phyloP scores from a whole-genome alignment of 2,113 vertebrate species.

The Platichthys stellatus region DNA sequence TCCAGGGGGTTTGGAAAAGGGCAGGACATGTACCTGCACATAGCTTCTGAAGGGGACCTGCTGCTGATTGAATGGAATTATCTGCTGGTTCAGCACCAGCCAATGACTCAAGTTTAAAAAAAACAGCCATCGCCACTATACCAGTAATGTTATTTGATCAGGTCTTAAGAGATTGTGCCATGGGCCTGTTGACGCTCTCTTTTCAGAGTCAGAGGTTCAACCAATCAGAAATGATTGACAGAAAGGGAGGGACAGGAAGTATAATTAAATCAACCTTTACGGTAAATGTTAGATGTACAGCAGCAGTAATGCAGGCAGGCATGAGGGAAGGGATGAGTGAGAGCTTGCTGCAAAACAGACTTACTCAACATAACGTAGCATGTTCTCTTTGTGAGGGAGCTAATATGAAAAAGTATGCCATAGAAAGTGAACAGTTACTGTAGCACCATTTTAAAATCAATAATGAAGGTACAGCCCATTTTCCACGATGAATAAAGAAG shows the following conservation, averaged over 20 bases:
- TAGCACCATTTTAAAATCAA: not conserved
- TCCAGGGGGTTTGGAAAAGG: not conserved
- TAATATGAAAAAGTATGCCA: constrained; percentile 3
- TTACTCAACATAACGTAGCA: constrained; percentile 10
- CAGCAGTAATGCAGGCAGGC: not conserved
- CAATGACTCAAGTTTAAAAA: not conserved
- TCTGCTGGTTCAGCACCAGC: not conserved
- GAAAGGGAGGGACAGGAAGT: not conserved
- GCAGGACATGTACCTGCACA: constrained; percentile 17
- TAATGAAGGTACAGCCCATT: not conserved
- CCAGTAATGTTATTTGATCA: not conserved
- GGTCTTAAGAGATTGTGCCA: not conserved
- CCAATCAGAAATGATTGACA: constrained; percentile 14
- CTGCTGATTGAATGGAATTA: not conserved
- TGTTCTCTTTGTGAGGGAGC: constrained; percentile 19
- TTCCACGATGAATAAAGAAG: not conserved
- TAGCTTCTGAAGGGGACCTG: not conserved
- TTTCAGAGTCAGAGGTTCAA: not conserved
- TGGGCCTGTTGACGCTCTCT: not conserved
- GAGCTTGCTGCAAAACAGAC: constrained; percentile 21
- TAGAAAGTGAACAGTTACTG: not conserved
- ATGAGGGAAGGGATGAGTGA: not conserved
- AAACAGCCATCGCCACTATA: not conserved
- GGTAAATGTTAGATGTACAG: constrained; percentile 6
- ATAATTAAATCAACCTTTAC: not conserved